Base-by-base conservation (phyloP, 2,113 vertebrate genomes). In the Sebastes schlegelii region DNA sequence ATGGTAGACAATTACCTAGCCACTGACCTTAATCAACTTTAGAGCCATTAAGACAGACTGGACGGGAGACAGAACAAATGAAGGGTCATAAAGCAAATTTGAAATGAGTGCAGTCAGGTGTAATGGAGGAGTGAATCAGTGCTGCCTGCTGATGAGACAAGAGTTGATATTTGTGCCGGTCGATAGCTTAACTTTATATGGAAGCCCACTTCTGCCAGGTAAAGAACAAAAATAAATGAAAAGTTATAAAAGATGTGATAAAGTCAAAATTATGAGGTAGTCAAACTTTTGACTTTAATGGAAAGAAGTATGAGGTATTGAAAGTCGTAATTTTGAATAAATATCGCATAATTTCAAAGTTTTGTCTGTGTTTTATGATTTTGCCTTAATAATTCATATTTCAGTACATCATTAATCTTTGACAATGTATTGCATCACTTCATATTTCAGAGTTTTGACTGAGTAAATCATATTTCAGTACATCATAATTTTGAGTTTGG, bases 1-100 rank as follows among this genome's bases (percentile, higher is more conserved):
- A 72, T 8, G 51, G 80, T 4, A 80, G 82, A 87, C 45, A 43
- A 86, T 87, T 83, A 89, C 74, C 79, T 67, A 48, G 23, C 77
- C 73, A 52, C 88, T 86, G 77, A 88, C 87, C 88, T 86, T 91
- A 91, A 93, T 92, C 91, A 80, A 88, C 85, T 93, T 92, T 86
- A 72, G 17, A 81, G 60, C 89, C 87, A 88, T 90, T 93, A 90
- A 72, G 68, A 63, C 69, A 0, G 60, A 85, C 60, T 55, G 61
- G 21, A 58, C n/a, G 58, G 73, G 54, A 89, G 86, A 84, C 76
- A 66, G 76, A 85, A 75, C 79, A 84, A 87, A 90, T 65, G 34
- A 84, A 60, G 61, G 61, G 71, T 83, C 70, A 46, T 79, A 82
- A 85, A 88, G 63, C 68, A 76, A 52, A 80, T 78, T 76, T 84